These are phyloP conservation scores for Aphis craccivora DNA, from an alignment of 1,140 invertebrate species.

Conservation along the genomic window DNA sequence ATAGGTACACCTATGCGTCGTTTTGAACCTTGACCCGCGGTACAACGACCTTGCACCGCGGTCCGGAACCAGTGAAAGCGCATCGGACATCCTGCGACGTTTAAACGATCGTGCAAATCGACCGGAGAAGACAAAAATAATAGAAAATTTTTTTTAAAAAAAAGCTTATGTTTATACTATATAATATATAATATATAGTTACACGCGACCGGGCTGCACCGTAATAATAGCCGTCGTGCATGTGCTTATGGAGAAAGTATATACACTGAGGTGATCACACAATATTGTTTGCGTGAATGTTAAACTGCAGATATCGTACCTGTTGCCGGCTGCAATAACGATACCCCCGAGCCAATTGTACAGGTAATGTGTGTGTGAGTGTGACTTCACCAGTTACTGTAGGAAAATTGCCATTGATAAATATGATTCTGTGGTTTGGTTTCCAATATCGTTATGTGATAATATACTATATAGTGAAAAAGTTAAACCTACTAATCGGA, in stretches of 20 bases:
- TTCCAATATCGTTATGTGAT: no score
- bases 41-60: constrained; percentile 38
- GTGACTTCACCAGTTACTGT: background rate
- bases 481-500: no score
- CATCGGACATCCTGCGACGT: background rate
- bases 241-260: constrained; percentile 31
- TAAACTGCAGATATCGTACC: background rate
- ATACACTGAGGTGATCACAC: background rate
- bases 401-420: background rate
- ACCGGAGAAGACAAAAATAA: background rate
- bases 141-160: background rate
- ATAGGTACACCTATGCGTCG: background rate
- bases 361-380: background rate
- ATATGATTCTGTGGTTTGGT: no score
- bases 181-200: background rate
- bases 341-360: background rate
- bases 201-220: background rate
- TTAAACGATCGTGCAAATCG: background rate
- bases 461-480: no score
- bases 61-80: constrained; percentile 46
- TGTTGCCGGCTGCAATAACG: background rate
- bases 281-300: background rate
- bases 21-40: constrained; percentile 46
- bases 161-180: background rate
- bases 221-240: background rate